Evolutionary conservation across 2,797 vertebrate genomes (phyloP).

Genomic region (Salarias fasciatus): DNA sequence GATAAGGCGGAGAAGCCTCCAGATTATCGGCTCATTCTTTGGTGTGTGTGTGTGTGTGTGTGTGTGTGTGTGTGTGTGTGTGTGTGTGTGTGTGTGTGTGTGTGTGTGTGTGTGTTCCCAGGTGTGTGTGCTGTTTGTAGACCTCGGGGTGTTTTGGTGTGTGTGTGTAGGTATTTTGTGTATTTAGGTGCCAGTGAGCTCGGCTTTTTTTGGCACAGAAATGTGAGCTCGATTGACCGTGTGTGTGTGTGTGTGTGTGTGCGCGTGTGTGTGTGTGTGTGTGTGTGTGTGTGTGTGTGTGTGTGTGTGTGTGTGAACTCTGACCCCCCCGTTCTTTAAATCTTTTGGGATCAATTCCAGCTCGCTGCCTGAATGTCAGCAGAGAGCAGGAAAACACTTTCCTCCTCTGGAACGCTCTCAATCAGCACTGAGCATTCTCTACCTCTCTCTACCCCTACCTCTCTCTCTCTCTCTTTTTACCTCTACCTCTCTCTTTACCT

Average conservation of each 20-base stretch:
- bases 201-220: slow-evolving; percentile 40
- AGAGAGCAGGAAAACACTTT: slow-evolving; percentile 66
- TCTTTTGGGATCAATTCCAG: slow-evolving; percentile 74
- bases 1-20: slow-evolving; percentile 72
- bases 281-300: slow-evolving; percentile 20
- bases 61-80: slow-evolving; percentile 47
- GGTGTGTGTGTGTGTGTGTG: slow-evolving; percentile 59
- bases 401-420: too few relatives aligned
- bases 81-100: slow-evolving; percentile 18
- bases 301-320: slow-evolving; percentile 52
- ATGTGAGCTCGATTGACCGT: slow-evolving; percentile 50
- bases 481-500: too few relatives aligned
- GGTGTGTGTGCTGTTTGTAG: slow-evolving; percentile 20
- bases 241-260: slow-evolving; percentile 5
- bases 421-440: too few relatives aligned
- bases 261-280: not conserved
- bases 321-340: slow-evolving; percentile 68
- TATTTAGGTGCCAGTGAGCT: slow-evolving; percentile 49
- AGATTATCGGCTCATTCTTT: slow-evolving; percentile 72
- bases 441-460: slow-evolving; percentile 9
- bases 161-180: slow-evolving; percentile 29
- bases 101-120: slow-evolving; percentile 23
- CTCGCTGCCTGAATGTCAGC: slow-evolving; percentile 64
- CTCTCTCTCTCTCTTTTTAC: too few relatives aligned
- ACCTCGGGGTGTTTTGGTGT: slow-evolving; percentile 20